Evolutionary conservation across 2,113 vertebrate genomes (phyloP), one percentile per base, ranked within the genome.

Genomic region (Rhegmatorhina hoffmannsi): DNA sequence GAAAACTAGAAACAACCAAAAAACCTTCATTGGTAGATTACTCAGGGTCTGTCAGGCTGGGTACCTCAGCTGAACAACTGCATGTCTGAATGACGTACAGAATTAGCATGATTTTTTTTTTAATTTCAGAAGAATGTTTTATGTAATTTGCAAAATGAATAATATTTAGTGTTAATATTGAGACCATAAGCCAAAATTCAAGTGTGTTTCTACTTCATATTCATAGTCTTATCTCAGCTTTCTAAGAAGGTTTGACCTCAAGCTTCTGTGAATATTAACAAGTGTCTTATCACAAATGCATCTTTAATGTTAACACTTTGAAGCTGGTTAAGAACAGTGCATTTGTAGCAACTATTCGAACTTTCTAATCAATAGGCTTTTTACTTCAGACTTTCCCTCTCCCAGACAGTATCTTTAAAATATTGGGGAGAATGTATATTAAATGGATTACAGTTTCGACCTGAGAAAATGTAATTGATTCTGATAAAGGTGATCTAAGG

Each of bases 391-490:
- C 25, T 10, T 33, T 66, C 28, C 17, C 15, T 70, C 24, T 74
- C 8, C 12, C 50, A 38, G 11, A 29, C 62, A 38, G 17, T 69
- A 34, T 50, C 47, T 68, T 53, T 93, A 86, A 94, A 95, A 92
- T 94, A 87, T 16, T 92, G 20, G 21, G 44, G 94, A 80, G 6
- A 14, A 52, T 52, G 5, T 68, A 56, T 53, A 92, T 81, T 79
- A 94, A 95, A 96, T 77, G 78, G 31, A 46, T 93, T 84, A 83
- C 21, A 64, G 34, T 50, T 93, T 96, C 28, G n/a, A 83, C n/a
- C n/a, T 68, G 46, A 95, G 78, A 96, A 94, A 94, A 77, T 56
- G 21, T 82, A 96, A 76, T 79, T 95, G 34, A 87, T 89, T 95
- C 50, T 5, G 3, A 47, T 84, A 95, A 87, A 95, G 82, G 77